Conservation (phyloP, 1,140 invertebrate species). For the Ceratosolen solmsi region DNA sequence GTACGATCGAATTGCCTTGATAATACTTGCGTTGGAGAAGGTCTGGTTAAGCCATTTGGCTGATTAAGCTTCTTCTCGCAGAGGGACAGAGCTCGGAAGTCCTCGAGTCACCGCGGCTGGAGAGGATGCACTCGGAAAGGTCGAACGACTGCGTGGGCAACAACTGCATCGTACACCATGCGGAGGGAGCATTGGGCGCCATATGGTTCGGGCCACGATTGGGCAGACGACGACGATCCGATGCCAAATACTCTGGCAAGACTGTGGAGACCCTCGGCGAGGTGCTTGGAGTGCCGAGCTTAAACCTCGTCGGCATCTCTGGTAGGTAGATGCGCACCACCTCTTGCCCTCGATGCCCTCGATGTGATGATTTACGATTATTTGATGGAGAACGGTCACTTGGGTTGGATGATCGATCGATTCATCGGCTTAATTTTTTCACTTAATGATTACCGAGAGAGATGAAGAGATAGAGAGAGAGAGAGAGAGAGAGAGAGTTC, state of each 20-base stretch:
- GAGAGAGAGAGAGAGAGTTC: no score
- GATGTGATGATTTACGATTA: no score
- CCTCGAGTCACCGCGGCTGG: constrained; percentile 25
- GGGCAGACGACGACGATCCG: constrained; percentile 65
- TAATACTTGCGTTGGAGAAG: not conserved
- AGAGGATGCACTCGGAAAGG: constrained; percentile 38
- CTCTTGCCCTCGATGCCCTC: no score
- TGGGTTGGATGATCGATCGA: no score
- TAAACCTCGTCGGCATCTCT: constrained; percentile 61
- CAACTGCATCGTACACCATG: constrained; percentile 60
- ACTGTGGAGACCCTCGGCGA: constrained; percentile 57
- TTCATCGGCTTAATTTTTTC: no score
- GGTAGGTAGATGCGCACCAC: constrained; percentile 44
- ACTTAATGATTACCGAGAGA: no score
- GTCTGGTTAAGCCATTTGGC: no score
- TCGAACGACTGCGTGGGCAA: constrained; percentile 56
- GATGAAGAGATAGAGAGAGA: no score
- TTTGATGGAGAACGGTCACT: no score
- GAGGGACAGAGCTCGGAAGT: not conserved
- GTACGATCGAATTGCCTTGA: not conserved
- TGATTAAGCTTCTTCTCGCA: not conserved
- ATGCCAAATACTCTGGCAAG: constrained; percentile 53
- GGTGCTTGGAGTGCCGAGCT: constrained; percentile 37
- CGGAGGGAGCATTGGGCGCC: constrained; percentile 56
- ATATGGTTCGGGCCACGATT: constrained; percentile 71